phyloP scores from a whole-genome alignment of 2,888 invertebrate species.

The Ptychoptera albimana region DNA sequence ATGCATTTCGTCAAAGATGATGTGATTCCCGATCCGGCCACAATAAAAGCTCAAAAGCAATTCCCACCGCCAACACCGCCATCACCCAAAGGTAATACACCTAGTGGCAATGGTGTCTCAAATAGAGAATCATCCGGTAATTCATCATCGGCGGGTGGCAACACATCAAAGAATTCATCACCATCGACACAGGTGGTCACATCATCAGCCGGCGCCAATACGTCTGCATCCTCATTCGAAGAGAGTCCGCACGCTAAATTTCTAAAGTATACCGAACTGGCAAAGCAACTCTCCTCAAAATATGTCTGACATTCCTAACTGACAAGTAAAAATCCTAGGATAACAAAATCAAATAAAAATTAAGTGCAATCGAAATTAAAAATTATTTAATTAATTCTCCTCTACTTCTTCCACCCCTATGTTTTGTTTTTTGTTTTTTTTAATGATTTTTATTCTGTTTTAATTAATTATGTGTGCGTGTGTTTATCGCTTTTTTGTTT shows the following conservation, averaged over 20 bases:
- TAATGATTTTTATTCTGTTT: too few relatives aligned
- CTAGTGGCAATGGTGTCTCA: conserved; percentile 17
- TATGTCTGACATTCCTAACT: conserved; percentile 54
- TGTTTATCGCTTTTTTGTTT: too few relatives aligned
- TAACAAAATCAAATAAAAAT: conserved; percentile 2
- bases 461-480: too few relatives aligned
- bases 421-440: too few relatives aligned
- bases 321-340: neutral
- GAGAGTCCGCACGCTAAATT: conserved; percentile 95
- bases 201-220: neutral
- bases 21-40: conserved; percentile 61
- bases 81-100: conserved; percentile 21
- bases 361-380: conserved; percentile 8
- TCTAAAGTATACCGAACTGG: conserved; percentile 95
- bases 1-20: conserved; percentile 92
- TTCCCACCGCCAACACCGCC: conserved; percentile 19
- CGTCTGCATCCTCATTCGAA: conserved; percentile 41
- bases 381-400: too few relatives aligned
- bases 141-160: conserved; percentile 8
- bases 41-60: conserved; percentile 18
- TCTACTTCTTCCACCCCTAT: too few relatives aligned
- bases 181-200: conserved; percentile 26
- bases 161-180: conserved; percentile 18
- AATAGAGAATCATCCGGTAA: conserved; percentile 7
- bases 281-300: conserved; percentile 94